phyloP scores from a whole-genome alignment of 2,888 invertebrate genomes.

The Tipula lateralis region DNA sequence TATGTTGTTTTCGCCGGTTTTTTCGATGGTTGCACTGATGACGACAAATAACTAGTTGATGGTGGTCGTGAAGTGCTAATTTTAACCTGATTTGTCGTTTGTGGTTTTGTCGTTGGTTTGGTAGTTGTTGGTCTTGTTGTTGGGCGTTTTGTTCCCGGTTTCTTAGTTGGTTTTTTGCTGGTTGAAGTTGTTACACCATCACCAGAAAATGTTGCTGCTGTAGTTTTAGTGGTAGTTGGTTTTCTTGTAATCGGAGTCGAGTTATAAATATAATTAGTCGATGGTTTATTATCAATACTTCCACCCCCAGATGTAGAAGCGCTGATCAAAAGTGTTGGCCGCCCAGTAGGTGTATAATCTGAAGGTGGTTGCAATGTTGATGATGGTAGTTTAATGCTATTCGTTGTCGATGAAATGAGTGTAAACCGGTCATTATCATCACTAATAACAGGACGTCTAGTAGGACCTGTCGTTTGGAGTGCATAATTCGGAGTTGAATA shows the following conservation, averaged over 20 bases:
- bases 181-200: slow-evolving; percentile 33
- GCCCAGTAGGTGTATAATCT: slow-evolving; percentile 36
- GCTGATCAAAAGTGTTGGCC: background rate
- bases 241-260: slow-evolving; percentile 36
- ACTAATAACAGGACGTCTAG: slow-evolving; percentile 26
- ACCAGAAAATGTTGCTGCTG: slow-evolving; percentile 13
- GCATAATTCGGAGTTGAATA: slow-evolving; percentile 43
- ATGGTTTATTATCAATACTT: slow-evolving; percentile 40
- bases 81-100: slow-evolving; percentile 35
- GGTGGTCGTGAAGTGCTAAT: slow-evolving; percentile 43
- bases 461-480: slow-evolving; percentile 37
- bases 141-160: slow-evolving; percentile 32
- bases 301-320: slow-evolving; percentile 25
- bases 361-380: slow-evolving; percentile 40
- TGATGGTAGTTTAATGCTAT: slow-evolving; percentile 3
- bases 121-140: slow-evolving; percentile 31
- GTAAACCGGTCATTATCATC: background rate
- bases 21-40: slow-evolving; percentile 50
- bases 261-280: slow-evolving; percentile 51
- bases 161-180: slow-evolving; percentile 29
- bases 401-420: background rate
- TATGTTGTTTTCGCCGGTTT: slow-evolving; percentile 48
- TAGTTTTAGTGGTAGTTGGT: slow-evolving; percentile 29
- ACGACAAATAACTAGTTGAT: slow-evolving; percentile 50
- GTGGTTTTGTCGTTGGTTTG: slow-evolving; percentile 33